Conservation (phyloP, 2,113 vertebrate species). For the Bucco capensis region DNA sequence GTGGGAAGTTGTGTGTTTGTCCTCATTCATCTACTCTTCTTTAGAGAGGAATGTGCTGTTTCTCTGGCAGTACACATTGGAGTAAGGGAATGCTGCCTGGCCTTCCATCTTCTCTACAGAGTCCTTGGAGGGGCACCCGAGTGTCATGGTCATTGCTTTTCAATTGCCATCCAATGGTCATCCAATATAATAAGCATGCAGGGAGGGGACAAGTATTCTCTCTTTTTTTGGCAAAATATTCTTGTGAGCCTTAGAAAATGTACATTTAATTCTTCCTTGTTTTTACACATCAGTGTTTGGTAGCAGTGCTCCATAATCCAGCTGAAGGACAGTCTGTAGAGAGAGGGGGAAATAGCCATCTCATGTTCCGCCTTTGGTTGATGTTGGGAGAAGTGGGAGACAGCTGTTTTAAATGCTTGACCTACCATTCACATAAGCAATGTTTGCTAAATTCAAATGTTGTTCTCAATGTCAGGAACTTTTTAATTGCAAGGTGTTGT, state of each 20-base stretch:
- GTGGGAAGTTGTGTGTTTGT: not conserved
- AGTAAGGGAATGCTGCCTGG: not conserved
- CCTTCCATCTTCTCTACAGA: not conserved
- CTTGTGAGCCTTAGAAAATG: not conserved
- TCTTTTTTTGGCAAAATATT: not conserved
- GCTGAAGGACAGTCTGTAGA: not conserved
- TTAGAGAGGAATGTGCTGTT: not conserved
- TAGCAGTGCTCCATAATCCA: not conserved
- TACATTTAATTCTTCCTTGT: not conserved
- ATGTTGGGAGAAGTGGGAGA: not conserved
- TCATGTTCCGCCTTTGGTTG: not conserved
- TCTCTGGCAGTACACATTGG: fast-evolving
- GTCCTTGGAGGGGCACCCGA: not conserved
- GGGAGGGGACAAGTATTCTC: not conserved
- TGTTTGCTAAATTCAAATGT: not conserved
- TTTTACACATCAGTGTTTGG: not conserved
- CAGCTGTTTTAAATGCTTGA: not conserved
- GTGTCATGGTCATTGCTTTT: not conserved
- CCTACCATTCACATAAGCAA: not conserved
- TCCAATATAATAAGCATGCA: not conserved
- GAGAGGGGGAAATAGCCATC: too few relatives aligned
- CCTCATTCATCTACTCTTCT: not conserved
- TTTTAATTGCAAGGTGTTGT: not conserved
- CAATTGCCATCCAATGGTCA: fast-evolving
- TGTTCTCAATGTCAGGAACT: not conserved